Conservation (phyloP, 1,140 invertebrate genomes). For the Archivesica marissinica region DNA sequence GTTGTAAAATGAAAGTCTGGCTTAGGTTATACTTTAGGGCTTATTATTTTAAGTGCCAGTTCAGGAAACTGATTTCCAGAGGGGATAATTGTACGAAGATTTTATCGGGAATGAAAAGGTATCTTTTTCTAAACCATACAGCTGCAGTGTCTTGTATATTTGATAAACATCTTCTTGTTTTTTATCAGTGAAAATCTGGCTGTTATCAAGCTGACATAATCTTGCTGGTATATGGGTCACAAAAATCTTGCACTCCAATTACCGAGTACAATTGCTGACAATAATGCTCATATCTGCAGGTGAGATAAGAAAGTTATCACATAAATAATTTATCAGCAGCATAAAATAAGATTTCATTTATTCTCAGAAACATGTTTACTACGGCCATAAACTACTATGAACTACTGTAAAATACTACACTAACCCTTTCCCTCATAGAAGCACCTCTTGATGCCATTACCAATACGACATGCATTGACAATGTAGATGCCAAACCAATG, state of each 20-base stretch:
- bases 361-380: too few relatives aligned
- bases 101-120: conserved; percentile 20
- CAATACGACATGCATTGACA: too few relatives aligned
- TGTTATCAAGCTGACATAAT: conserved; percentile 17
- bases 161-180: conserved; percentile 34
- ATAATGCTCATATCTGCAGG: background rate
- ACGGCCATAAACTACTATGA: too few relatives aligned
- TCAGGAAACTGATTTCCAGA: background rate
- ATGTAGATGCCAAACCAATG: too few relatives aligned
- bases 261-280: background rate
- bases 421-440: too few relatives aligned
- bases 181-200: conserved; percentile 3
- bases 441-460: too few relatives aligned
- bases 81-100: background rate
- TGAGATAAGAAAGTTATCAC: background rate
- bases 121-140: conserved; percentile 12
- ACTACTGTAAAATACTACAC: too few relatives aligned
- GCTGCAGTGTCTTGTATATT: conserved; percentile 18
- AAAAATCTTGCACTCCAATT: conserved; percentile 20
- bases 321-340: conserved; percentile 21
- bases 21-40: background rate
- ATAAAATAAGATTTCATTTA: too few relatives aligned
- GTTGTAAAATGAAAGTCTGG: conserved; percentile 4
- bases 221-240: conserved; percentile 4
- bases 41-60: conserved; percentile 12